These are phyloP conservation scores for Acanthis flammea DNA, from an alignment of 2,797 vertebrate species.

Conservation along the genomic window DNA sequence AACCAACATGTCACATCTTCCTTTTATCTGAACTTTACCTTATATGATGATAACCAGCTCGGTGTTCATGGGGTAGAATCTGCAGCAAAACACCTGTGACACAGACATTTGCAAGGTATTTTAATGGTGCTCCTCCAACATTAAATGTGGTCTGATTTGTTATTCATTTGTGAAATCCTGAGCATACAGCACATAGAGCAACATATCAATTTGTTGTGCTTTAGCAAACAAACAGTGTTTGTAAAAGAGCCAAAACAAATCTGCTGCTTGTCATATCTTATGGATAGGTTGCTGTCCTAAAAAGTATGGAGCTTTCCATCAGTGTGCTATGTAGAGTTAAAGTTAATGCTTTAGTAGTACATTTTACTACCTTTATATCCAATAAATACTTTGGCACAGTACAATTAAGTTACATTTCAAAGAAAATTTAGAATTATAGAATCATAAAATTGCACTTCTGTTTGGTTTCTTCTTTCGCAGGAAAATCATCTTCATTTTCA, in stretches of 20 bases:
- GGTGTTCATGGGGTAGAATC: not conserved
- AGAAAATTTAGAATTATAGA: not conserved
- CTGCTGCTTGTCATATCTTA: not conserved
- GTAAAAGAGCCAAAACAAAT: constrained; percentile 17
- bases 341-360: not conserved
- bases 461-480: not conserved
- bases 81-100: constrained; percentile 19
- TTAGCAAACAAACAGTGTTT: constrained; percentile 13
- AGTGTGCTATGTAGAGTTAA: not conserved
- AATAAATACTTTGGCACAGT: not conserved
- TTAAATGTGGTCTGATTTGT: not conserved
- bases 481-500: not conserved
- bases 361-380: not conserved
- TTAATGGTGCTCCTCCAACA: not conserved
- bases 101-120: not conserved
- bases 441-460: not conserved
- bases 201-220: not conserved
- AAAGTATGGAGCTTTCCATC: not conserved
- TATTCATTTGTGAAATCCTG: not conserved
- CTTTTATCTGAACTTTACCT: not conserved
- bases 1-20: not conserved
- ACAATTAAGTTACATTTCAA: not conserved
- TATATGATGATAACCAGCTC: not conserved
- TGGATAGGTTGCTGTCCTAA: not conserved
- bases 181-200: not conserved